These are phyloP conservation scores for Malthinus flaveolus DNA, from an alignment of 2,888 invertebrate genomes.

Conservation along the genomic window DNA sequence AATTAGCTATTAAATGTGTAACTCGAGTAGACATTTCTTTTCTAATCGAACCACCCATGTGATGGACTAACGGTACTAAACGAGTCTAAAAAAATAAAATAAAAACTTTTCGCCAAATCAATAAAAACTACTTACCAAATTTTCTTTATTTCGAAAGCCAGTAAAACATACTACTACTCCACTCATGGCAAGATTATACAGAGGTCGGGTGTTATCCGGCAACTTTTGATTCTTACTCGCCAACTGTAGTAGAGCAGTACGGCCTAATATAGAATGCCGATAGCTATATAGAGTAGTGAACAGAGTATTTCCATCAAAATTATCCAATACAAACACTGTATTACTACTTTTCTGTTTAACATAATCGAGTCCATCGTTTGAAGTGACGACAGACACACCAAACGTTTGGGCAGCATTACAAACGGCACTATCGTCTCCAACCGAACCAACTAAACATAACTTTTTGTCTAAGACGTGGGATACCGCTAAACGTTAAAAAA, in stretches of 20 bases:
- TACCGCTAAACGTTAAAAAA: constrained; percentile 35
- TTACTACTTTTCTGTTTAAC: constrained; percentile 62
- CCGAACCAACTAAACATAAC: constrained; percentile 66
- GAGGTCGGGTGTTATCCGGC: constrained; percentile 75
- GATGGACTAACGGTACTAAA: constrained; percentile 87
- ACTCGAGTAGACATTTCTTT: constrained; percentile 87
- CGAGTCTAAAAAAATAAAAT: constrained; percentile 65
- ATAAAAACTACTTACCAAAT: constrained; percentile 69
- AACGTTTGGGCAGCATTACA: constrained; percentile 64
- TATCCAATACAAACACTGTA: constrained; percentile 73
- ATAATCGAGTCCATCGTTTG: constrained; percentile 65
- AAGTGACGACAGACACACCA: constrained; percentile 65
- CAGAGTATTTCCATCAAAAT: constrained; percentile 69
- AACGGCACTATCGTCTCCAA: constrained; percentile 59
- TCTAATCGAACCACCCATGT: constrained; percentile 95
- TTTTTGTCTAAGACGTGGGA: constrained; percentile 57
- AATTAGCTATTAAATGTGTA: constrained; percentile 91
- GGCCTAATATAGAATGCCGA: constrained; percentile 76
- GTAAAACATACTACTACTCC: constrained; percentile 90
- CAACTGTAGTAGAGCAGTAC: constrained; percentile 77
- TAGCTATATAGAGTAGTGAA: constrained; percentile 69
- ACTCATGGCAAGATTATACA: constrained; percentile 87
- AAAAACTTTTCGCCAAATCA: constrained; percentile 3
- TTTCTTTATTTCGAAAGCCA: constrained; percentile 87
- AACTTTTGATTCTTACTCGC: constrained; percentile 71